Evolutionary conservation across 35 echinoderm and acorn worm species (phyloP), one percentile per base, ranked within the genome.

Genomic region (Apostichopus parvimensis): DNA sequence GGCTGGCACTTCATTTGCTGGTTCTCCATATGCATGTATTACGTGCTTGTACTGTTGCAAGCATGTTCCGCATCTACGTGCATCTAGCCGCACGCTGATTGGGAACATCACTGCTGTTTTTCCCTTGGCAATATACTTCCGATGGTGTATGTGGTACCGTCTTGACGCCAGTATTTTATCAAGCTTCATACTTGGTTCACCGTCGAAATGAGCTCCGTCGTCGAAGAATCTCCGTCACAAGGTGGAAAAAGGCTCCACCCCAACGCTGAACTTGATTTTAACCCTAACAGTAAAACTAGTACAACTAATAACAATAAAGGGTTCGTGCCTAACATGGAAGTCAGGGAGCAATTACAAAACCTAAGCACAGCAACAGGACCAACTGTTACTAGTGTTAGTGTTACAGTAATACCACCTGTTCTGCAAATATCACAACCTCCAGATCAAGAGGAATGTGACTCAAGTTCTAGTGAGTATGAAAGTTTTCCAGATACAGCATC

Each of bases 31-130:
- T 68, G 64, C 18, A 9, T 68, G 18, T 18, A 18, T 9, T 14
- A 4, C 6, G 18, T 75, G 71, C 5, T 18, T 6, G 6, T 18
- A 73, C 1, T 64, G 53, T 60, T 6, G 53, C 15, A 6, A 25
- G 8, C 65, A 91, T 91, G 89, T 78, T 91, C 89, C 89, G 89
- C 89, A 91, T 91, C 89, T 91, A 78, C 89, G 89, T 91, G 89
- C 89, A 57, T 0, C 10, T 6, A 59, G 10, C 9, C 17, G 89
- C 89, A 91, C 89, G 89, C 56, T 79, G 89, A 59, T 91, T 91
- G 89, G 89, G 89, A 91, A 79, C 89, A 91, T 91, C 89, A 66
- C 22, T 56, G 89, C 17, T 57, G 89, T 78, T 78, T 91, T 91
- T 26, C 0, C 22, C n/a, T 52, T 66, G 26, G 79, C 26, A 17